A percentile compares a stretch with the other conserved stretches of the same genome.
phyloP scores from a whole-genome alignment of 2,113 vertebrate genomes.

The Malurus melanocephalus region DNA sequence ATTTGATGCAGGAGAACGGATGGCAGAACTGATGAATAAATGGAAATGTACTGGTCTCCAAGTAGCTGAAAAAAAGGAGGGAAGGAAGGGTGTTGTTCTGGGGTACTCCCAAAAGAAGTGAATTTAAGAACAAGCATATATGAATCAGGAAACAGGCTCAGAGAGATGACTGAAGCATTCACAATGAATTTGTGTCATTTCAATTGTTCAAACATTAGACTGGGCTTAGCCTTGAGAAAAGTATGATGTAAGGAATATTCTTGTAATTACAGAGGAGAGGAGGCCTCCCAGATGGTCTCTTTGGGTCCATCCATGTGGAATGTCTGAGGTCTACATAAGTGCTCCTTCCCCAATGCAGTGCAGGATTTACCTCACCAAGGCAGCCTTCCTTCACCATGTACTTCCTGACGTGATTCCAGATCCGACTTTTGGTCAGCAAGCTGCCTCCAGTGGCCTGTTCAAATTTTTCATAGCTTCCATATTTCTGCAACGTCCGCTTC shows the following conservation, averaged over 20 bases:
- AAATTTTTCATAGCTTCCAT: slow-evolving; percentile 90
- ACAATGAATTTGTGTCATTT: neutral
- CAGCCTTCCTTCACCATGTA: slow-evolving; percentile 96
- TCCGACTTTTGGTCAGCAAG: slow-evolving; percentile 83
- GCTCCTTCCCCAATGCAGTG: neutral
- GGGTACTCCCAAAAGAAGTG: slow-evolving; percentile 11
- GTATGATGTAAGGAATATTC: neutral
- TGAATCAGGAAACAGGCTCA: slow-evolving; percentile 9
- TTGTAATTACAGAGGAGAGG: neutral
- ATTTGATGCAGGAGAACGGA: neutral
- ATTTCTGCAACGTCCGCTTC: slow-evolving; percentile 84
- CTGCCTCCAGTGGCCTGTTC: slow-evolving; percentile 88
- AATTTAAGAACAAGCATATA: neutral
- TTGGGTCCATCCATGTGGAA: neutral
- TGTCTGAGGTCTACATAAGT: neutral
- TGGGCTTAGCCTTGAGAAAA: neutral
- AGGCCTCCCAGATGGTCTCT: neutral
- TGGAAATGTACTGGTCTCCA: slow-evolving; percentile 13
- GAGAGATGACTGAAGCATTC: neutral
- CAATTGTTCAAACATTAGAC: neutral
- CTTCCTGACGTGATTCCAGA: slow-evolving; percentile 86
- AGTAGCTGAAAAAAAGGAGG: slow-evolving; percentile 2
- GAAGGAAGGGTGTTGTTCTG: slow-evolving; percentile 48
- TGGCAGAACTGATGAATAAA: slow-evolving; percentile 40
- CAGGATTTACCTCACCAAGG: slow-evolving; percentile 83